Conservation (phyloP, 2,113 vertebrate species). For the Mesitornis unicolor region DNA sequence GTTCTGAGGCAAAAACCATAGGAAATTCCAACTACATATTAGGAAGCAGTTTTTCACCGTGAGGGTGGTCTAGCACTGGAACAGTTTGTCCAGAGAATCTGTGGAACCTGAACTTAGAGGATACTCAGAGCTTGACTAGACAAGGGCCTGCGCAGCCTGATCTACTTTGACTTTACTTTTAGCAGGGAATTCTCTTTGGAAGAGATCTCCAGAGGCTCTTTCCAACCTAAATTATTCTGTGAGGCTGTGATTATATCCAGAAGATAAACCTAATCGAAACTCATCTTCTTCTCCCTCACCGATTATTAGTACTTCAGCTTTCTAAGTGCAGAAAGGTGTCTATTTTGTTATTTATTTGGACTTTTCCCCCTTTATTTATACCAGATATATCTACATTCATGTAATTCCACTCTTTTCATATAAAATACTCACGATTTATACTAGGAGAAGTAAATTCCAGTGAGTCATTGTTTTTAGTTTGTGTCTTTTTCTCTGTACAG, state of each 20-base stretch:
- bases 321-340: background rate
- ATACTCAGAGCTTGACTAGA: background rate
- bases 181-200: background rate
- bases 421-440: background rate
- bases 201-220: background rate
- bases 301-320: background rate
- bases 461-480: background rate
- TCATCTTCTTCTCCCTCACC: background rate
- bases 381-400: background rate
- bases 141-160: background rate
- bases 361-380: background rate
- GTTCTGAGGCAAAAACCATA: background rate
- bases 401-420: background rate
- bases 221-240: background rate
- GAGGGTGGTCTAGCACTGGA: background rate
- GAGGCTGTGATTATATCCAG: background rate
- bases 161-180: background rate
- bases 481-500: background rate
- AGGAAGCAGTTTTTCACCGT: background rate
- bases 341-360: background rate
- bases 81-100: background rate
- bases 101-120: background rate
- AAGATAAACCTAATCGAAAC: background rate
- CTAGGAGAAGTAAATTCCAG: background rate
- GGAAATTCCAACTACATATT: background rate